A percentile compares a stretch with the other conserved stretches of the same genome.
Evolutionary conservation across 2,113 vertebrate genomes (phyloP).

Genomic region (Alexandromys fortis): DNA sequence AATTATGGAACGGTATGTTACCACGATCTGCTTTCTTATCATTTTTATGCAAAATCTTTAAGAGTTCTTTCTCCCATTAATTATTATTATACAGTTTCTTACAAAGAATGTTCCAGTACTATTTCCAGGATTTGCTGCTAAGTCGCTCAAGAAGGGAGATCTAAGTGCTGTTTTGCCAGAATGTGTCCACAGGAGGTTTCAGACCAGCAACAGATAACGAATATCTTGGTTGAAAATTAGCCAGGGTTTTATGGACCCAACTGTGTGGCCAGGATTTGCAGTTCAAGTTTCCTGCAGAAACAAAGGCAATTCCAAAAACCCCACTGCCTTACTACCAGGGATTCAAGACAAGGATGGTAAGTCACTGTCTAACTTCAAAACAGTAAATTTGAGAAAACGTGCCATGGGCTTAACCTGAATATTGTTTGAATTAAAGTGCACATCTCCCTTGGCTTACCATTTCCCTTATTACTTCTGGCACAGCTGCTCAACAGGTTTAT

Average conservation of each 20-base stretch:
- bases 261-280: not conserved
- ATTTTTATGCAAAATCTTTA: not conserved
- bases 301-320: not conserved
- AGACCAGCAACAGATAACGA: not conserved
- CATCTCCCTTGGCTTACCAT: not conserved
- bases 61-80: not conserved
- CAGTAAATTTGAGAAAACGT: not conserved
- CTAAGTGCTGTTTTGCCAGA: not conserved
- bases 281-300: not conserved
- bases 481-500: not conserved
- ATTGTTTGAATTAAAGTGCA: not conserved
- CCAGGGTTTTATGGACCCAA: not conserved
- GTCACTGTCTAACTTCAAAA: slow-evolving; percentile 12
- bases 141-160: not conserved
- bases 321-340: accelerated
- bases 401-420: not conserved
- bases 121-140: not conserved
- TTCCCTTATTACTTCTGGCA: not conserved
- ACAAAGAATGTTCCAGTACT: not conserved
- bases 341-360: not conserved
- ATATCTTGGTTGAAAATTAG: not conserved
- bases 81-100: not conserved
- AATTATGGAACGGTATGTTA: not conserved
- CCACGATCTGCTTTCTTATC: not conserved
- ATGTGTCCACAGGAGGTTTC: not conserved